Evolutionary conservation across 2,888 invertebrate genomes (phyloP), one percentile per base, ranked within the genome.

Genomic region (Nymphalis polychloros): DNA sequence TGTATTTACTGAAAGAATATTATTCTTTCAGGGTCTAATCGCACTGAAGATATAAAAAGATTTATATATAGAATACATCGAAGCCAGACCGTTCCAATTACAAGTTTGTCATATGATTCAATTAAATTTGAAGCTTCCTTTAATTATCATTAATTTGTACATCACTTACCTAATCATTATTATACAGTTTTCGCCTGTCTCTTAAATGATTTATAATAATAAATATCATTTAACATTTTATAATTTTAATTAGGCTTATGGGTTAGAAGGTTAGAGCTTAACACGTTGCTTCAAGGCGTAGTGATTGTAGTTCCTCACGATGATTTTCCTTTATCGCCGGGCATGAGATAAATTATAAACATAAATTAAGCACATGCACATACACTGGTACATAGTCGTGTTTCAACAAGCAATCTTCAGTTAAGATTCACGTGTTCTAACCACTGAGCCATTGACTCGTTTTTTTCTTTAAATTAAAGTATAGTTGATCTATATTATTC

Each of bases 161-260:
- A 61, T 75, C 20, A 77, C 75, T 4, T 76, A 77, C 60, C 63
- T 76, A 2, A 77, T 78, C 8, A 73, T 76, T n/a, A 68, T 74
- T 52, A 50, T 75, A 52, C 78, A 78, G 31, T 74, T 76, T 23
- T 66, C 69, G 20, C 63, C 47, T 49, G n/a, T 60, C 2, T 41
- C 63, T 19, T 60, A 31, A 31, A 31, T 31, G 6, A 1, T 31
- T 6, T 31, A 31, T 31, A 31, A 31, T 31, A 31, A 31, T 31
- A 31, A 31, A 31, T 31, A 31, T 6, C 27, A 67, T 49, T 41
- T 48, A 19, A 52, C 35, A 41, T n/a, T 16, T 19, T 49, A 16
- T 41, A 35, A 41, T 8, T 20, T 13, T 8, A 20, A 19, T 59
- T 20, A n/a, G n/a, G n/a, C n/a, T n/a, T n/a, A n/a, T n/a, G n/a